A percentile compares a stretch with the other conserved stretches of the same genome.
Conservation (phyloP, 1,140 invertebrate genomes). For the Megalopta genalis region DNA sequence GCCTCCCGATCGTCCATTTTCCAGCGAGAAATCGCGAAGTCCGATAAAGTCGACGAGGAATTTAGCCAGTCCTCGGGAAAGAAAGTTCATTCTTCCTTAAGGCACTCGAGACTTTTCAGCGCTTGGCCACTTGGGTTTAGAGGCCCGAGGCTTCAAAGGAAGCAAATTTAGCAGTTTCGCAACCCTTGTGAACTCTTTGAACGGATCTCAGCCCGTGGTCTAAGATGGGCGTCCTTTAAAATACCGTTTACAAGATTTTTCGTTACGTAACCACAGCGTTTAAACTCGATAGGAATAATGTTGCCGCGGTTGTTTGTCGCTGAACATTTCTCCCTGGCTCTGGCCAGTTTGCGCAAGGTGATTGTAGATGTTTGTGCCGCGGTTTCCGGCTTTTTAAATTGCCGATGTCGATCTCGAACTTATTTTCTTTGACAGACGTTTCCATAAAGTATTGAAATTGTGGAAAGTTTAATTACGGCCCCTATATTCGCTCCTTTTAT, state of each 20-base stretch:
- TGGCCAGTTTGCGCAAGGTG: too few relatives aligned
- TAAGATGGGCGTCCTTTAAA: neutral
- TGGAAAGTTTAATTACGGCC: too few relatives aligned
- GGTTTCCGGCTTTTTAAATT: too few relatives aligned
- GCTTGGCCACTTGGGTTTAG: neutral
- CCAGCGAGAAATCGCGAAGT: neutral
- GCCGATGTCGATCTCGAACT: too few relatives aligned
- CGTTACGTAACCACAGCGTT: too few relatives aligned
- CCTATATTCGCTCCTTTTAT: too few relatives aligned
- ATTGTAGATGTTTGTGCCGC: too few relatives aligned
- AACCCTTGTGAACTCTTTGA: neutral
- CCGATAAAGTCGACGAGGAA: neutral
- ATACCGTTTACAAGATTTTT: neutral
- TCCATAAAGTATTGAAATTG: too few relatives aligned
- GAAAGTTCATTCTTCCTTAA: neutral
- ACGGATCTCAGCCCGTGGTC: neutral
- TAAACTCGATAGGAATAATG: too few relatives aligned
- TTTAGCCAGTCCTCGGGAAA: neutral
- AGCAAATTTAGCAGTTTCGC: constrained; percentile 1
- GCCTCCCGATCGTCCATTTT: too few relatives aligned
- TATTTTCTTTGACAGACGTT: too few relatives aligned
- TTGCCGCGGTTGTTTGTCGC: too few relatives aligned
- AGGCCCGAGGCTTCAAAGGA: neutral
- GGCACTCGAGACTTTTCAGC: neutral
- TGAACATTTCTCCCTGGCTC: neutral